Percentiles rank a stretch among this genome's conserved stretches.
phyloP scores from a whole-genome alignment of 2,113 vertebrate species.

The Gadus macrocephalus region DNA sequence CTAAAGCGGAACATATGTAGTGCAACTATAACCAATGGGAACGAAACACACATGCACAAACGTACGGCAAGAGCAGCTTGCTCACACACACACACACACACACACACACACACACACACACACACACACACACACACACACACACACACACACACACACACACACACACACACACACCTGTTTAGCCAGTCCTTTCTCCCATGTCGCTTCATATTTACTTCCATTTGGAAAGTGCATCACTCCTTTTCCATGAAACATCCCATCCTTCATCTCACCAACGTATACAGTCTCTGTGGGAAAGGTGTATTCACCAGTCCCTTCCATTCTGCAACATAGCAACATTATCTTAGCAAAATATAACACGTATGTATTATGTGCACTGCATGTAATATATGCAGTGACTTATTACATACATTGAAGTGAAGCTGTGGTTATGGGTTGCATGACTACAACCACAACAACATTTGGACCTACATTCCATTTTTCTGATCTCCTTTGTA shows the following conservation, averaged over 20 bases:
- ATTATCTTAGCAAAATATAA: background rate
- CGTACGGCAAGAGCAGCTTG: background rate
- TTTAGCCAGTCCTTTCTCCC: constrained; percentile 78
- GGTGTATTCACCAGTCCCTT: constrained; percentile 80
- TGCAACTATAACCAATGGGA: constrained; percentile 58
- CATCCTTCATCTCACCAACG: constrained; percentile 81
- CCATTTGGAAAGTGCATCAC: constrained; percentile 78
- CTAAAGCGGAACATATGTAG: constrained; percentile 63
- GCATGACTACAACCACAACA: too few relatives aligned
- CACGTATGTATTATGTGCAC: too few relatives aligned
- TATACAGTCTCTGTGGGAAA: constrained; percentile 82
- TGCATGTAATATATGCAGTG: too few relatives aligned
- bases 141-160: constrained; percentile 4
- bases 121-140: background rate
- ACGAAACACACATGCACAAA: constrained; percentile 36
- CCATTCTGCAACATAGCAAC: constrained; percentile 75
- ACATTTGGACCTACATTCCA: constrained; percentile 68
- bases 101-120: background rate
- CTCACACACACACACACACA: constrained; percentile 27
- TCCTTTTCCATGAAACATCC: constrained; percentile 87
- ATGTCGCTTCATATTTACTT: constrained; percentile 78
- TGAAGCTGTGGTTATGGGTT: too few relatives aligned
- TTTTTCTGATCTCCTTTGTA: constrained; percentile 70
- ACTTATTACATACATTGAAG: too few relatives aligned
- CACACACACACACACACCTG: constrained; percentile 66